A percentile compares a stretch with the other conserved stretches of the same genome.
Conservation (phyloP, 2,113 vertebrate species). For the Tachuris rubrigastra region DNA sequence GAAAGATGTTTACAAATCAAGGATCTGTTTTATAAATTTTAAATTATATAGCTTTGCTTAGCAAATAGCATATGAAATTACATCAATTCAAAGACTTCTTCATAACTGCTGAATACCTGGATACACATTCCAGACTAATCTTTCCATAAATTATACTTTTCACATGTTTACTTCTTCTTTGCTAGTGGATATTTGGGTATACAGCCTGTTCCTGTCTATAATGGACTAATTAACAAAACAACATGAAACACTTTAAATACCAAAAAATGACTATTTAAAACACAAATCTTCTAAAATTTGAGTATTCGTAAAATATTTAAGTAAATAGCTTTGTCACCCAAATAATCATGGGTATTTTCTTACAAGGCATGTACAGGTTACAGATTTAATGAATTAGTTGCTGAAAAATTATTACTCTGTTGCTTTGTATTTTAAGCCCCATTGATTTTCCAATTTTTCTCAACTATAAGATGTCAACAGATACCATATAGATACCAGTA, state of each 20-base stretch:
- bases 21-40: background rate
- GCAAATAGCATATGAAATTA: background rate
- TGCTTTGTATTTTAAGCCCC: background rate
- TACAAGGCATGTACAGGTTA: background rate
- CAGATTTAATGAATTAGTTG: background rate
- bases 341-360: background rate
- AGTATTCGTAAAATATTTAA: background rate
- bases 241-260: background rate
- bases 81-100: background rate
- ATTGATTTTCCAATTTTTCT: background rate
- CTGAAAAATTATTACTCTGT: background rate
- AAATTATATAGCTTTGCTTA: background rate
- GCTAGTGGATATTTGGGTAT: background rate
- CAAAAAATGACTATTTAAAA: background rate
- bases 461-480: background rate
- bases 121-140: background rate
- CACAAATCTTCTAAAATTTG: background rate
- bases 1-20: background rate
- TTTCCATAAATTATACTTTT: background rate
- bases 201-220: background rate
- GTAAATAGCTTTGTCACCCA: background rate
- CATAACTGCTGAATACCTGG: background rate
- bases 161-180: background rate
- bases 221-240: background rate
- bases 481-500: too few species aligned